Conservation (phyloP, 2,797 vertebrate species). For the Onychomys torridus region DNA sequence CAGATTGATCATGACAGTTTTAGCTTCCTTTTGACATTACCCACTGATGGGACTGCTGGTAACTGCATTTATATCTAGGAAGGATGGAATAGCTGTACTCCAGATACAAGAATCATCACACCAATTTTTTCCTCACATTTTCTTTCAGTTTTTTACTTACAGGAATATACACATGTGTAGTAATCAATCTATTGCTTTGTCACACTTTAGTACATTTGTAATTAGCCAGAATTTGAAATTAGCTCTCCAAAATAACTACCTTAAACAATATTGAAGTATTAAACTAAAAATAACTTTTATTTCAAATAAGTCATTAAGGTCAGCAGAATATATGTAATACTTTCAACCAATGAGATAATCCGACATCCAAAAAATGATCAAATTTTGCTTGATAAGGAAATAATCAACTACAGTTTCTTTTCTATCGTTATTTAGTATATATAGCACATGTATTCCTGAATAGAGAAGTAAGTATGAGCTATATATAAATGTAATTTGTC, state of each 20-base stretch:
- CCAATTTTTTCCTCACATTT: not conserved
- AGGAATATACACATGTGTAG: not conserved
- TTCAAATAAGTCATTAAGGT: not conserved
- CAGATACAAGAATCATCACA: not conserved
- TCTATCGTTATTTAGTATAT: not conserved
- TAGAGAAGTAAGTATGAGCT: not conserved
- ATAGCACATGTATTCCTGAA: not conserved
- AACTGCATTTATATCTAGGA: not conserved
- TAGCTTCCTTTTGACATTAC: slow-evolving; percentile 31
- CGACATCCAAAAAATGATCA: not conserved
- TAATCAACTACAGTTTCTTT: not conserved
- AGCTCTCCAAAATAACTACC: not conserved
- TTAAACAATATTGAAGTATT: not conserved
- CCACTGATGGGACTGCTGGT: not conserved
- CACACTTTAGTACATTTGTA: not conserved
- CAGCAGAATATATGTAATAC: not conserved
- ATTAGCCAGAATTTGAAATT: not conserved
- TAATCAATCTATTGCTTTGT: not conserved
- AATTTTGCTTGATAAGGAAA: not conserved
- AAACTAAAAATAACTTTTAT: slow-evolving; percentile 16
- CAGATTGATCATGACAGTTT: slow-evolving; percentile 56
- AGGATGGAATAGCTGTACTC: slow-evolving; percentile 17
- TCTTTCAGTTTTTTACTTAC: not conserved
- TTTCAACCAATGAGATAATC: not conserved
- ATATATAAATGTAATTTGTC: not conserved